Percentiles rank a stretch among this genome's conserved stretches.
Conservation (phyloP, 2,113 vertebrate genomes). For the Furnarius figulus region DNA sequence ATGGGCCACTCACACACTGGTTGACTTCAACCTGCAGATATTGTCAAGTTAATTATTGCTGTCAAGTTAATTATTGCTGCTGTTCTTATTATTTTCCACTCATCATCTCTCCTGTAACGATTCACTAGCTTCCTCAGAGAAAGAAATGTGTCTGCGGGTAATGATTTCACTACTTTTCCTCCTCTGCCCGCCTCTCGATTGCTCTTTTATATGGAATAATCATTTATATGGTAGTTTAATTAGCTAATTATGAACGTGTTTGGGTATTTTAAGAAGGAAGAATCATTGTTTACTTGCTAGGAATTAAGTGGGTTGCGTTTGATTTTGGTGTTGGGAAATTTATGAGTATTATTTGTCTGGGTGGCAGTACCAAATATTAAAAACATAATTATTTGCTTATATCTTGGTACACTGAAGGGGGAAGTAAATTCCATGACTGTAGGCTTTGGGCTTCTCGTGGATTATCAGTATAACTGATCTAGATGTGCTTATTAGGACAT, state of each 20-base stretch:
- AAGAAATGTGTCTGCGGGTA: neutral
- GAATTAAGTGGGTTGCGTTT: conserved; percentile 60
- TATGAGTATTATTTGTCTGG: conserved; percentile 37
- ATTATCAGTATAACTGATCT: neutral
- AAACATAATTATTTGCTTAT: conserved; percentile 56
- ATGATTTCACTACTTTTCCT: neutral
- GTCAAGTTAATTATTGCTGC: conserved; percentile 27
- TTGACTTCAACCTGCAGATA: neutral
- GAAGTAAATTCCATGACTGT: neutral
- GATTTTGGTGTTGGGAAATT: conserved; percentile 48
- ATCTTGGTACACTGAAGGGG: neutral
- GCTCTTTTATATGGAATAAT: conserved; percentile 57
- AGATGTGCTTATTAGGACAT: neutral
- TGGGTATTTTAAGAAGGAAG: conserved; percentile 33
- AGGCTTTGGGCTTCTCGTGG: neutral
- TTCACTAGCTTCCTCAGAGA: neutral
- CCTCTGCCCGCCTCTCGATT: neutral
- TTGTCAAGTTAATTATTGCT: conserved; percentile 1
- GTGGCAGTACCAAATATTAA: conserved; percentile 40
- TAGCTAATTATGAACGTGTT: conserved; percentile 57
- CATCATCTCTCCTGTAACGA: neutral
- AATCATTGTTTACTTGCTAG: conserved; percentile 55
- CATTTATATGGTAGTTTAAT: conserved; percentile 59
- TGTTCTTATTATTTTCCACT: conserved; percentile 3
- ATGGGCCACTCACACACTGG: neutral